A percentile compares a stretch with the other conserved stretches of the same genome.
These are phyloP conservation scores for Stylophora pistillata DNA, from an alignment of 64 coral and sea anemone genomes.

Conservation along the genomic window DNA sequence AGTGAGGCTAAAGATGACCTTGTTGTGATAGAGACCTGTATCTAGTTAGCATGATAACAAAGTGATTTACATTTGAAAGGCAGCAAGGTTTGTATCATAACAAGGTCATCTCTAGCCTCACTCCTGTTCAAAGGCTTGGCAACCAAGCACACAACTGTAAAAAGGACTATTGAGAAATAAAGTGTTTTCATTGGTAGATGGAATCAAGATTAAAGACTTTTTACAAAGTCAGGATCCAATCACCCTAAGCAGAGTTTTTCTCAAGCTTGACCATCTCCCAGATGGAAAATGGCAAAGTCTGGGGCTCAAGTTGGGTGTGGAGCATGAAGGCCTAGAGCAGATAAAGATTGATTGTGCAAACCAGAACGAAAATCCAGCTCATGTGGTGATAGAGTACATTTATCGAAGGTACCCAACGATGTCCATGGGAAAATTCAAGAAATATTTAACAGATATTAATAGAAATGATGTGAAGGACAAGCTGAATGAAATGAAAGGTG, in stretches of 20 bases:
- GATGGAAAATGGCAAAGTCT: not conserved
- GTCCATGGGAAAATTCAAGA: not conserved
- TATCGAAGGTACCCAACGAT: not conserved
- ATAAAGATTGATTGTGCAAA: slow-evolving; percentile 13
- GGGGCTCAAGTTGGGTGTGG: not conserved
- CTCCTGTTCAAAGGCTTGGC: too few species aligned
- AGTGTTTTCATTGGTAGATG: not conserved
- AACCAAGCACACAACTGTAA: too few species aligned
- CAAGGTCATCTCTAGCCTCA: too few species aligned
- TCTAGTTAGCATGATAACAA: too few species aligned
- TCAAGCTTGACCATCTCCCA: not conserved
- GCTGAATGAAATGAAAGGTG: not conserved
- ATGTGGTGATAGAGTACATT: not conserved
- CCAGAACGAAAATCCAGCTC: not conserved
- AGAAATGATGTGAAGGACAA: not conserved
- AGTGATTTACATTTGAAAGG: too few species aligned
- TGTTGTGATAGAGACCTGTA: too few species aligned
- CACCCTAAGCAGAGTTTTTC: not conserved
- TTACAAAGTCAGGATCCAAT: not conserved
- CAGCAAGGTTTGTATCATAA: too few species aligned
- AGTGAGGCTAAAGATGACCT: too few species aligned
- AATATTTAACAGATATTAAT: not conserved
- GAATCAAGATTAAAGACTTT: not conserved
- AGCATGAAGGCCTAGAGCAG: not conserved
- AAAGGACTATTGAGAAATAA: too few species aligned